Evolutionary conservation across 1,140 invertebrate species (phyloP), one percentile per base, ranked within the genome.

Genomic region (Listronotus bonariensis): DNA sequence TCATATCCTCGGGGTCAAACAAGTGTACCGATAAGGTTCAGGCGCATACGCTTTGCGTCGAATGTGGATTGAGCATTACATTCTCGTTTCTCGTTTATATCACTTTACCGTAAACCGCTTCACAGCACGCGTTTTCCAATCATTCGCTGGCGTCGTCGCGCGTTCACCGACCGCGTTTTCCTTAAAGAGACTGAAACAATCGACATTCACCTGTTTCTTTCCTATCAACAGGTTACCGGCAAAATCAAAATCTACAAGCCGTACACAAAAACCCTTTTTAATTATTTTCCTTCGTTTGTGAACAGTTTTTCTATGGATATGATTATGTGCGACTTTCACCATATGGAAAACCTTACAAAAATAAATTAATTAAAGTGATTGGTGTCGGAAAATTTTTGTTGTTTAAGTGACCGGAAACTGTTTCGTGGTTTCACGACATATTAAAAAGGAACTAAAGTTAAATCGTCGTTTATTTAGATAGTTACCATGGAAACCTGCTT

Each of bases 401-500:
- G 14, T 14, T 38, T 49, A 11, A 60, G 57, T 60, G 46, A 40
- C 10, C 42, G 57, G 8, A 31, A 40, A 38, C 12, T 18, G 14
- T 36, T 38, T 14, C 54, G 43, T 26, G 38, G 15, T 17, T 54
- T 62, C 11, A 10, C 26, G 32, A 34, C 32, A 55, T 12, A 20
- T 48, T 54, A 40, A n/a, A 10, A 18, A 51, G 34, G 34, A 36
- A 36, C 34, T 36, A 36, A 36, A 3, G 7, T 36, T 12, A 36
- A 7, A 36, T 36, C 34, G 8, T 10, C 34, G 41, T 20, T 41
- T 31, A 7, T 15, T 52, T 56, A n/a, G 42, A 9, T n/a, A 41
- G 40, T 55, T 49, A 38, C 42, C 58, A 74, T 74, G 72, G 72
- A 74, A 53, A 72, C 70, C 10, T 66, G 64, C 36, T 74, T 74